Evolutionary conservation across 2,888 invertebrate species (phyloP), one percentile per base, ranked within the genome.

Genomic region (Epsilonema sp.): DNA sequence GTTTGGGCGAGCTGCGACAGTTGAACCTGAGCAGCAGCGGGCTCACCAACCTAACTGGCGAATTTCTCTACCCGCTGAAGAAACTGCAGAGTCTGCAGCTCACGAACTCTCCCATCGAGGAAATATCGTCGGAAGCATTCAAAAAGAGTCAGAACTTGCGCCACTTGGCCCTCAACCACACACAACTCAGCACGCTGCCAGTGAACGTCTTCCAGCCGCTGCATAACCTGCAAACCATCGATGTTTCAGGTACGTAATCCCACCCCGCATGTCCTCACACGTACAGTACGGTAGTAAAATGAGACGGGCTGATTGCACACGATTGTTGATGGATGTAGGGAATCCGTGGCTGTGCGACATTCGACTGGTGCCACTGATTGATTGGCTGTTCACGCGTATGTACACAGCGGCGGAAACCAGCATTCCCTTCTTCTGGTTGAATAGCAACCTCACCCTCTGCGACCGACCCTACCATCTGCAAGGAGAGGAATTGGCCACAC

Each of bases 161-260:
- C 0, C 72, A 78, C 45, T 69, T 86, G 25, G 82, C 82, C 60
- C 65, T 86, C 44, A 78, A 80, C 19, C 82, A 8, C 4, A 46
- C 46, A 3, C 3, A 46, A 13, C 54, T 65, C 16, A 37, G 51
- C 19, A 55, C 51, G 13, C 47, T 65, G 26, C 60, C 60, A 5
- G 47, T 52, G 36, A 50, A 52, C 21, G 45, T 63, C 16, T 52
- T 55, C 38, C 39, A 44, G 3, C 44, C 54, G 16, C 57, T 69
- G 39, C 61, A 62, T 1, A 54, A 58, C 11, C 47, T 68, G 2
- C 51, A 60, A 44, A 62, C n/a, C n/a, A n/a, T n/a, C n/a, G n/a
- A n/a, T n/a, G n/a, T n/a, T n/a, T n/a, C n/a, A n/a, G n/a, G n/a
- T n/a, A n/a, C n/a, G n/a, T n/a, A n/a, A n/a, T n/a, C n/a, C n/a